Evolutionary conservation across 2,888 invertebrate species (phyloP).

Genomic region (Matsumyia berberina): DNA sequence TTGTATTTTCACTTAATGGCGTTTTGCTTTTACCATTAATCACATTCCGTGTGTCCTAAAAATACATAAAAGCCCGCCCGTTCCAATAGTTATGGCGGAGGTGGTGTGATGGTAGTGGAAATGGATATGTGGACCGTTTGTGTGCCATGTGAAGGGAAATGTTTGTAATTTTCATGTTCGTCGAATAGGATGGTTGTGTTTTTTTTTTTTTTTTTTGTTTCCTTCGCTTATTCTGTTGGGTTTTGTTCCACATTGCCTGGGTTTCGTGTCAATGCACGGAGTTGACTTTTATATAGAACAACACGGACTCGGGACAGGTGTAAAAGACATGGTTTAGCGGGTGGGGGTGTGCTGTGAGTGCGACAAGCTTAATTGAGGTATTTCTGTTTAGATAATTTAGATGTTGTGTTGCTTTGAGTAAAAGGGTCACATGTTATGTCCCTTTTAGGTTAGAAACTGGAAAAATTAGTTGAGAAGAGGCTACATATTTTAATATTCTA

Average conservation of each 20-base stretch:
- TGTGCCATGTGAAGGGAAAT: constrained; percentile 52
- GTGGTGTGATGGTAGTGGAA: not conserved
- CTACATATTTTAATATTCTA: too few species aligned
- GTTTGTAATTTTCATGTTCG: constrained; percentile 62
- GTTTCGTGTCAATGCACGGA: constrained; percentile 62
- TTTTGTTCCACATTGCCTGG: constrained; percentile 50
- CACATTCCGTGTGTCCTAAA: constrained; percentile 73
- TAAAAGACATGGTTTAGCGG: not conserved
- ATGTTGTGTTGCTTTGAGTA: too few species aligned
- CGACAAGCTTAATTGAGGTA: not conserved
- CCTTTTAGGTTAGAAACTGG: too few species aligned
- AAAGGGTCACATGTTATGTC: too few species aligned
- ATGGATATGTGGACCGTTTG: constrained; percentile 44
- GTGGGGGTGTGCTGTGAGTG: not conserved
- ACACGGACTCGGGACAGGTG: constrained; percentile 32
- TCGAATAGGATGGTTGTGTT: constrained; percentile 36
- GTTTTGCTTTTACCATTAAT: constrained; percentile 75
- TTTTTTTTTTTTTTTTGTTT: constrained; percentile 1
- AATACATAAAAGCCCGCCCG: constrained; percentile 59
- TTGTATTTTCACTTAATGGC: constrained; percentile 75
- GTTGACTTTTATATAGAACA: constrained; percentile 30
- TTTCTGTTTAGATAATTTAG: not conserved
- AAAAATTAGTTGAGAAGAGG: too few species aligned
- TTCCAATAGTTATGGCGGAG: constrained; percentile 49
- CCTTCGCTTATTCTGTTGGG: constrained; percentile 19